These are phyloP conservation scores for Deroplatys truncata DNA, from an alignment of 2,888 invertebrate genomes.

Conservation along the genomic window DNA sequence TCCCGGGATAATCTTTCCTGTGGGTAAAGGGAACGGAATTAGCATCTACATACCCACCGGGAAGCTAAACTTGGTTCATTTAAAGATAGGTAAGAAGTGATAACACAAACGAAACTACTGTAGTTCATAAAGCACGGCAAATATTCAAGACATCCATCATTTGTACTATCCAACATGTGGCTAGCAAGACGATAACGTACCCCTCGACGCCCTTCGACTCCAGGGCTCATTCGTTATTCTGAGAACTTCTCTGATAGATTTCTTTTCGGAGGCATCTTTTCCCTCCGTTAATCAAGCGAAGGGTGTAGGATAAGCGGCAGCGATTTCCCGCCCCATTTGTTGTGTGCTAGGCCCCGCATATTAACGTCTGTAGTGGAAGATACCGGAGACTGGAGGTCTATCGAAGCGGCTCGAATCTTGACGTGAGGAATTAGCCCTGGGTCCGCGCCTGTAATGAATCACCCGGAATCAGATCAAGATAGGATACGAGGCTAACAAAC, in stretches of 20 bases:
- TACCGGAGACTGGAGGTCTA: not conserved
- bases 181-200: not conserved
- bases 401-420: not conserved
- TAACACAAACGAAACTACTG: not conserved
- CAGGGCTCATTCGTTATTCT: not conserved
- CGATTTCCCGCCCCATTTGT: not conserved
- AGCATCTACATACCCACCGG: no score
- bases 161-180: not conserved
- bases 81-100: not conserved
- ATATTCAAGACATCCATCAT: not conserved
- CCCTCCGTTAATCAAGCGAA: not conserved
- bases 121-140: not conserved
- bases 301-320: not conserved
- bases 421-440: constrained; percentile 25
- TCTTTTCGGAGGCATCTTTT: not conserved
- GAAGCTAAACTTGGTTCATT: not conserved
- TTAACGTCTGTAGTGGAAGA: not conserved
- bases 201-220: not conserved
- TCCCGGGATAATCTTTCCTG: no score
- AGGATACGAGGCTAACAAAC: constrained; percentile 11
- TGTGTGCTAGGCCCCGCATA: not conserved
- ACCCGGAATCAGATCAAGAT: constrained; percentile 21
- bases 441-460: constrained; percentile 20
- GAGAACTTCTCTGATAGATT: not conserved
- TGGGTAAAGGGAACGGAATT: no score